Conservation (phyloP, 37 sponge, comb jelly and placozoan genomes). For the Spongilla lacustris region DNA sequence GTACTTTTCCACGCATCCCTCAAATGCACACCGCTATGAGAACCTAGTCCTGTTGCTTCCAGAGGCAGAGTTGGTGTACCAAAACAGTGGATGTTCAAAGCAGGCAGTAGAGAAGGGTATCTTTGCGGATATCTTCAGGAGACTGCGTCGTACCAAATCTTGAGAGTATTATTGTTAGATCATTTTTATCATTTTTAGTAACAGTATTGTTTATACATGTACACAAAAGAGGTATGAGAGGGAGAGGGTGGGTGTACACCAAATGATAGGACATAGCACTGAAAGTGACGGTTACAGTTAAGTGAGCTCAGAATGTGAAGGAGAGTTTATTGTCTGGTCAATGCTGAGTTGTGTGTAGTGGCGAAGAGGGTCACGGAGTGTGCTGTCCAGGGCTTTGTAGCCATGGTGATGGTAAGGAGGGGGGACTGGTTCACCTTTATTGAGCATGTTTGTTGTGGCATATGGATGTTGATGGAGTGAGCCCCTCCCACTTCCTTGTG, state of each 20-base stretch:
- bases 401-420: not conserved
- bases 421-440: not conserved
- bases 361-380: not conserved
- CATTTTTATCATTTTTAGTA: too few relatives aligned
- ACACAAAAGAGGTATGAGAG: not conserved
- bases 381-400: not conserved
- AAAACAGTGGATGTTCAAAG: constrained; percentile 3
- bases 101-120: not conserved
- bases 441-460: not conserved
- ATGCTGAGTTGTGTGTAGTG: not conserved
- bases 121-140: too few relatives aligned
- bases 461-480: not conserved
- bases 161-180: too few relatives aligned
- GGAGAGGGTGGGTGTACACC: not conserved
- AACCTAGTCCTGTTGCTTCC: constrained; percentile 23
- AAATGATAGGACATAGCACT: not conserved
- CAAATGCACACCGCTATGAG: constrained; percentile 31
- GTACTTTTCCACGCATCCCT: constrained; percentile 65
- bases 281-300: not conserved
- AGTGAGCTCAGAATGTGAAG: not conserved
- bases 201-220: too few relatives aligned
- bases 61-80: constrained; percentile 9
- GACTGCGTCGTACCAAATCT: too few relatives aligned
- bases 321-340: not conserved
- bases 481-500: not conserved